Evolutionary conservation across 2,888 invertebrate genomes (phyloP), one percentile per base, ranked within the genome.

Genomic region (Megaustenia siamemsis): DNA sequence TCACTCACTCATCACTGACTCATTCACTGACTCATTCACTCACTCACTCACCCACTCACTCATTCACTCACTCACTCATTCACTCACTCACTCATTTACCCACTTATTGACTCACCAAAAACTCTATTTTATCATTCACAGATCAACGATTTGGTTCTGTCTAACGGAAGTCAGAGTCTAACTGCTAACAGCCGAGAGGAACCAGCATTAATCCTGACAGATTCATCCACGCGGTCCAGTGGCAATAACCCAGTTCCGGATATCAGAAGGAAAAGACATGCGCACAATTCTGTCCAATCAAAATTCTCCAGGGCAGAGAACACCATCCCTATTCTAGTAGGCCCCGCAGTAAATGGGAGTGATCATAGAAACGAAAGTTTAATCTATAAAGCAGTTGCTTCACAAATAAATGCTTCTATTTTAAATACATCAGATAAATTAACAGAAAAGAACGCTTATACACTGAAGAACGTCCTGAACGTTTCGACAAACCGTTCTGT

Each of bases 191-290:
- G 3, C 15, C 28, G 28, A 28, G 73, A 49, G 10, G 73, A 40
- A 32, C 18, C 5, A 1, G 0, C 45, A 1, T 1, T 28, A 12
- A 5, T 43, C 12, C 0, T n/a, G 24, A 24, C 24, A 2, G 18
- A 38, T 38, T 8, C 45, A 4, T 28, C 73, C n/a, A 28, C 24
- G n/a, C 73, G n/a, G 32, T 49, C 73, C 10, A 32, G 28, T 0
- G 32, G 1, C 3, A 28, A 40, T 28, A 43, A 18, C 1, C 32
- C 43, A 21, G n/a, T 32, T 15, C 63, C 28, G 2, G 78, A 66
- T 43, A 43, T 78, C 21, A 78, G 78, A 32, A 43, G 45, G 28
- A 60, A 53, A 28, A 63, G 78, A 63, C 63, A 78, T 3, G 40
- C 43, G 3, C 15, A 56, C n/a, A 40, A 38, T 12, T 21, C 43